These are phyloP conservation scores for Trichosurus vulpecula DNA, from an alignment of 2,797 vertebrate genomes.

Conservation along the genomic window DNA sequence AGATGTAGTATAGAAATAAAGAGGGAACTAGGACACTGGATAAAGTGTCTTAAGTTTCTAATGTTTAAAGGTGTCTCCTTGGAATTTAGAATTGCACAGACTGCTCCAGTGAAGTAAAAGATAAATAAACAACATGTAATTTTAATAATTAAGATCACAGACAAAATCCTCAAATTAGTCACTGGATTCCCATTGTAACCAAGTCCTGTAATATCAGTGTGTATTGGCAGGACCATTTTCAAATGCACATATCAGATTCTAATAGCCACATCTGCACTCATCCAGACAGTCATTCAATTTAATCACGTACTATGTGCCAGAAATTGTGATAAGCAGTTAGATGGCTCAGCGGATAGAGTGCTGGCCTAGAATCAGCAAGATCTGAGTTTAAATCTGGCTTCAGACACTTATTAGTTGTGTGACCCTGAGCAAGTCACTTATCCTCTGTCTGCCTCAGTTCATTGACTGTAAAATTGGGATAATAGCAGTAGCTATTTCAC, in stretches of 20 bases:
- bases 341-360: background rate
- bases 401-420: background rate
- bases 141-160: constrained; percentile 62
- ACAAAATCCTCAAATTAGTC: constrained; percentile 44
- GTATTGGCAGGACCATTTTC: background rate
- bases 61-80: constrained; percentile 20
- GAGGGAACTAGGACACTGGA: constrained; percentile 57
- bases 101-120: constrained; percentile 45
- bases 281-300: background rate
- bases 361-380: background rate
- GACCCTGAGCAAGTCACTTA: background rate
- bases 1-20: constrained; percentile 77
- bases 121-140: constrained; percentile 71
- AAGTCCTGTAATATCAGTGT: background rate
- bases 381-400: background rate
- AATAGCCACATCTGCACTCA: background rate
- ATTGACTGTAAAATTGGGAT: background rate
- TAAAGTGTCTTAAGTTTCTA: constrained; percentile 65
- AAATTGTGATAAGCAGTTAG: background rate
- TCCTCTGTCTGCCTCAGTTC: background rate
- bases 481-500: background rate
- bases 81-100: constrained; percentile 64
- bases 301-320: background rate
- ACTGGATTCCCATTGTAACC: background rate
- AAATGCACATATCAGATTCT: background rate